These are phyloP conservation scores for Chrysemys picta DNA, from an alignment of 2,113 vertebrate genomes.

Conservation along the genomic window DNA sequence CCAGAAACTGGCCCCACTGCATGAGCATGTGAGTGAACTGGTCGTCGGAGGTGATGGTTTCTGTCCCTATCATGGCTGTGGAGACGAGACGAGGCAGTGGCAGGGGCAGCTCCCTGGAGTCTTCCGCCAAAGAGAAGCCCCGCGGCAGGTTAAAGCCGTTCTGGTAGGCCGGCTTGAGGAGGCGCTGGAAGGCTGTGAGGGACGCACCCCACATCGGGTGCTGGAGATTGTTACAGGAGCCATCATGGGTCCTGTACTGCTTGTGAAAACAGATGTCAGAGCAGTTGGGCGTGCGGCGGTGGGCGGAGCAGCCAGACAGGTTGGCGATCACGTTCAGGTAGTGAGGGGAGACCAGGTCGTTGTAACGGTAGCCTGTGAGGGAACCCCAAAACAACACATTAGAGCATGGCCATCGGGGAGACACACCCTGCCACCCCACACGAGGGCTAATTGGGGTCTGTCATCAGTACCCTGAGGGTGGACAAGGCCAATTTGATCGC, in stretches of 20 bases:
- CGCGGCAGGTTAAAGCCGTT: constrained; percentile 79
- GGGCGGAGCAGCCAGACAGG: constrained; percentile 78
- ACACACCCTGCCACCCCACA: fast-evolving
- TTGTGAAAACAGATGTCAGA: constrained; percentile 78
- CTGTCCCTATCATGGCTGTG: constrained; percentile 73
- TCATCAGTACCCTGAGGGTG: background rate
- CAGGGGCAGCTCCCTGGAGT: constrained; percentile 70
- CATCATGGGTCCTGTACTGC: constrained; percentile 76
- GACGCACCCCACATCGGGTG: constrained; percentile 80
- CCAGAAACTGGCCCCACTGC: constrained; percentile 83
- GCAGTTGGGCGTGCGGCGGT: constrained; percentile 77
- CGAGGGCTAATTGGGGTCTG: fast-evolving
- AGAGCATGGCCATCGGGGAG: fast-evolving
- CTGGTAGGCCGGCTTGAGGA: constrained; percentile 79
- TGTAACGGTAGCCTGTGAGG: constrained; percentile 77
- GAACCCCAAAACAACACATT: background rate
- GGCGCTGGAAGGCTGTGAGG: constrained; percentile 79
- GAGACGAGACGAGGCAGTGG: constrained; percentile 79
- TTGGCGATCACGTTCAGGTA: constrained; percentile 81
- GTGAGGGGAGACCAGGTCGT: constrained; percentile 78
- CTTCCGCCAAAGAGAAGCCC: constrained; percentile 65
- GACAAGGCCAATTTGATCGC: fast-evolving
- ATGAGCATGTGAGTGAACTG: constrained; percentile 80
- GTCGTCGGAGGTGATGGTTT: constrained; percentile 73
- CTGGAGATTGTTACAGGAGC: constrained; percentile 81